Conservation (phyloP, 2,113 vertebrate genomes). For the Petromus typicus region DNA sequence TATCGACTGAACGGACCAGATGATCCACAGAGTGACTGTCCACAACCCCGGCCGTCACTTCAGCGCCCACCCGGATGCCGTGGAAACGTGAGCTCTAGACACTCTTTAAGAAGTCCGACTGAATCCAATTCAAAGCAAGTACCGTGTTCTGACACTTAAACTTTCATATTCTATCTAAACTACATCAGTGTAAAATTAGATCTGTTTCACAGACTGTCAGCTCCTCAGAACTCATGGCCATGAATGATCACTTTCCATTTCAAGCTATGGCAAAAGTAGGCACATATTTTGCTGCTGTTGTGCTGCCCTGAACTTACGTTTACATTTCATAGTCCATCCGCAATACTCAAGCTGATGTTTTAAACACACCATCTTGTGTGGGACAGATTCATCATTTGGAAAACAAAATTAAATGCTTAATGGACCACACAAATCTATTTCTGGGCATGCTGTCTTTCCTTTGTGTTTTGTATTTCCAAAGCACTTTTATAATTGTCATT, state of each 20-base stretch:
- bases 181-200: constrained; percentile 62
- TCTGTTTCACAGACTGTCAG: constrained; percentile 48
- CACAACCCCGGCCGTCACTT: neutral
- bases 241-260: constrained; percentile 53
- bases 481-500: neutral
- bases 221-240: constrained; percentile 39
- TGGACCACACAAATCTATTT: neutral
- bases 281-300: neutral
- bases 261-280: constrained; percentile 35
- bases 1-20: neutral
- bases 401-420: constrained; percentile 59
- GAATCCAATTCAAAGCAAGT: constrained; percentile 36
- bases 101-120: neutral
- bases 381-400: neutral
- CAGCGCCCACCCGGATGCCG: neutral
- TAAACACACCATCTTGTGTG: neutral
- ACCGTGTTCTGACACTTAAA: neutral
- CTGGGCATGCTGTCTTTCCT: neutral
- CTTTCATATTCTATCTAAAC: constrained; percentile 52
- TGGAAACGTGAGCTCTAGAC: neutral
- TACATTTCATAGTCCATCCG: neutral
- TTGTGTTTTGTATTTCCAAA: constrained; percentile 30
- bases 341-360: neutral
- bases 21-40: neutral
- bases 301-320: neutral